A percentile compares a stretch with the other conserved stretches of the same genome.
Evolutionary conservation across 1,140 invertebrate genomes (phyloP).

Genomic region (Drosophila leontia): DNA sequence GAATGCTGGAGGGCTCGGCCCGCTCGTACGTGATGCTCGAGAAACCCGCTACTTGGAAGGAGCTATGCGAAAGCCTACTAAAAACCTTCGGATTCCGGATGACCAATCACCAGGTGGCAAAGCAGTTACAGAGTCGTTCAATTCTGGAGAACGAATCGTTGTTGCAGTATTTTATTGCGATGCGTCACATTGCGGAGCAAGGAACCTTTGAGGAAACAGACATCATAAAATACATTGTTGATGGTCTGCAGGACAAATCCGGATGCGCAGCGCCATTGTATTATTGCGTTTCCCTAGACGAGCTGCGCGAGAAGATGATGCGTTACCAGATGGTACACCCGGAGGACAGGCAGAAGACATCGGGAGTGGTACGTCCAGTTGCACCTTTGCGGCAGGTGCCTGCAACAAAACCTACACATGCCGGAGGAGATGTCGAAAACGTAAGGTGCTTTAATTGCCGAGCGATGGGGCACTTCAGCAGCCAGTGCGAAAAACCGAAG

Average conservation of each 20-base stretch:
- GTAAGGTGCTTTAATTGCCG: too few relatives aligned
- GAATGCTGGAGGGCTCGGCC: too few relatives aligned
- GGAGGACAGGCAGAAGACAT: background rate
- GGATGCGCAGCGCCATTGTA: background rate
- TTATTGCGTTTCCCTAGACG: too few relatives aligned
- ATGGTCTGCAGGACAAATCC: background rate
- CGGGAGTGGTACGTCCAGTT: too few relatives aligned
- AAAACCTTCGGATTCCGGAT: background rate
- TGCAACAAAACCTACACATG: too few relatives aligned
- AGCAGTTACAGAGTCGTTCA: background rate
- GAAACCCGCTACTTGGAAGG: background rate
- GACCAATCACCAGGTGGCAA: background rate
- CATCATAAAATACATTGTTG: too few relatives aligned
- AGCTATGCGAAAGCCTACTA: background rate
- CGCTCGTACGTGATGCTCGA: background rate
- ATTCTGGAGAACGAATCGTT: too few relatives aligned
- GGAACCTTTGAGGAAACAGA: background rate
- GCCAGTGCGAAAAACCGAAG: background rate
- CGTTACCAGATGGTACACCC: background rate
- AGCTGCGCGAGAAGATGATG: too few relatives aligned
- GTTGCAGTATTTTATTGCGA: background rate
- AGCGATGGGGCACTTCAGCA: too few relatives aligned
- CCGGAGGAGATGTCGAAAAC: too few relatives aligned
- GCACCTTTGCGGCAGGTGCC: too few relatives aligned
- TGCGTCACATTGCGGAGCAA: background rate